Base-by-base conservation (phyloP, 2,113 vertebrate species). In the Acanthochromis polyacanthus region DNA sequence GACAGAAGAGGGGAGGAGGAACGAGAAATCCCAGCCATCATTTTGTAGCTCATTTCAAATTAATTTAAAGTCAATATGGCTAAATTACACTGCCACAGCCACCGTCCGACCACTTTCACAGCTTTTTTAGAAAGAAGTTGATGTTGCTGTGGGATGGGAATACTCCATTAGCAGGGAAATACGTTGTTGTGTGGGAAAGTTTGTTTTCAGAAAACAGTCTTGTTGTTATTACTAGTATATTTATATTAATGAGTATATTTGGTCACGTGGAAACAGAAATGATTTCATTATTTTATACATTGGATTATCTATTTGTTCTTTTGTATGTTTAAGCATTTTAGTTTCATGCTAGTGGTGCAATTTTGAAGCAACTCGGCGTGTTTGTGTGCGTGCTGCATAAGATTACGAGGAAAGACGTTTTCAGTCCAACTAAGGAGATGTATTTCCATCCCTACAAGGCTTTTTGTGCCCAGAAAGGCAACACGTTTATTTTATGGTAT, bases 21-120 rank as follows among this genome's bases (percentile, higher is more conserved):
- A 88, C 88, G 57, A 65, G 8, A 91, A 81, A 89, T 77, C 83
- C 80, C 58, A 87, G 71, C 82, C 84, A 86, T 90, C 81, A 92
- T 93, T 93, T 90, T 87, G 83, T 75, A 64, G 85, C 85, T 95
- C 88, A 93, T 94, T 94, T 91, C 80, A 83, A 91, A 92, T 90
- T 84, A 85, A 92, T 93, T 82, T 88, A 92, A 91, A 92, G 90
- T 93, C 90, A 93, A 89, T 87, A 91, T 82, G 71, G 85, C 68
- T 83, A 90, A 91, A 93, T 93, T 88, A 90, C 89, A 86, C 73
- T 56, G 77, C 71, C 63, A 68, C 64, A 77, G 69, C 84, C 65
- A 32, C 66, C 63, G 65, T 65, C 59, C 28, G 52, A 71, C 55
- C 25, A 30, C 22, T 78, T 59, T 28, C 59, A 71, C 20, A 60